A percentile compares a stretch with the other conserved stretches of the same genome.
phyloP scores from a whole-genome alignment of 2,888 invertebrate species.

The Sphaerophoria taeniata region DNA sequence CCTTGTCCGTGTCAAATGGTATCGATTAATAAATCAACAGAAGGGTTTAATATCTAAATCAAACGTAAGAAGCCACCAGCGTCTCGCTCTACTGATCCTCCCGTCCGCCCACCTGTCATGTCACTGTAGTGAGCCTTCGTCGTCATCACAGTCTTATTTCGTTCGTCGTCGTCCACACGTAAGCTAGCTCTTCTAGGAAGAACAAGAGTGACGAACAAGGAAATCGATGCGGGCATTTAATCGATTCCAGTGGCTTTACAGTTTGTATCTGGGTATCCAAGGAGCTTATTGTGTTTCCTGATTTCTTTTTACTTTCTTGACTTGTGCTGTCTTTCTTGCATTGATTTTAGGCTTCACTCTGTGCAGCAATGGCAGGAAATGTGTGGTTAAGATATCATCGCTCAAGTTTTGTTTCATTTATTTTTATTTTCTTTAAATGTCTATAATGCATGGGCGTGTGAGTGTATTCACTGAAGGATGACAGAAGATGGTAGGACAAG shows the following conservation, averaged over 20 bases:
- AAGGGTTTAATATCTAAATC: conserved; percentile 72
- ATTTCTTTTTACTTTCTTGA: conserved; percentile 30
- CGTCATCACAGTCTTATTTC: neutral
- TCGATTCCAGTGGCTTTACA: conserved; percentile 56
- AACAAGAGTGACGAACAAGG: conserved; percentile 56
- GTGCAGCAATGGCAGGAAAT: neutral
- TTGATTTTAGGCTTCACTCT: neutral
- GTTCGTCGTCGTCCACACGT: neutral
- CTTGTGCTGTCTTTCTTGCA: conserved; percentile 9
- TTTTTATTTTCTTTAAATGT: neutral
- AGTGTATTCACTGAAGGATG: too few relatives aligned
- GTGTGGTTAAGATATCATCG: neutral
- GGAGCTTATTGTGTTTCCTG: conserved; percentile 53
- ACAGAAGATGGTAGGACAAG: too few relatives aligned
- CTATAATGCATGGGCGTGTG: too few relatives aligned
- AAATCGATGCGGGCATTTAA: conserved; percentile 68
- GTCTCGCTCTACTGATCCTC: neutral
- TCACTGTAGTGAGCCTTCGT: neutral
- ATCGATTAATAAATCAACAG: conserved; percentile 72
- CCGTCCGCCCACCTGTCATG: too few relatives aligned
- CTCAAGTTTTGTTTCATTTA: conserved; percentile 9
- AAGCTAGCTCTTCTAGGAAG: neutral
- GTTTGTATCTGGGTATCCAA: conserved; percentile 40
- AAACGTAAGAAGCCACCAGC: conserved; percentile 48
- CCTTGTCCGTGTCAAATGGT: conserved; percentile 67